phyloP scores from a whole-genome alignment of 2,888 invertebrate species.

The Trichopria drosophilae region DNA sequence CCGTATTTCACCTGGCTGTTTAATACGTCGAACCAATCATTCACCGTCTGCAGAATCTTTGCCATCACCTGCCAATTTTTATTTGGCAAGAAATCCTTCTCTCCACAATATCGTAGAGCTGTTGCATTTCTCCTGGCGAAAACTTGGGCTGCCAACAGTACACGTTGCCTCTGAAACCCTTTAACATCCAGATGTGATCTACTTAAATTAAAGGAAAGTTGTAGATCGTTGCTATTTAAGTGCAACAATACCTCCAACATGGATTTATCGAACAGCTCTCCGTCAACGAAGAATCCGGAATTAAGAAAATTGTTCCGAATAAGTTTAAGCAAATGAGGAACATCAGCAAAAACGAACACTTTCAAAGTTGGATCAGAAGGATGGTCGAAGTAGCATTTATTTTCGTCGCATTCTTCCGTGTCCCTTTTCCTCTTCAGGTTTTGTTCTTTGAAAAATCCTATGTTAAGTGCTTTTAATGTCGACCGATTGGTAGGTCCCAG shows the following conservation, averaged over 20 bases:
- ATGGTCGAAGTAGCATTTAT: neutral
- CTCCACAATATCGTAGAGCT: slow-evolving; percentile 38
- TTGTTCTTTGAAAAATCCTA: no score
- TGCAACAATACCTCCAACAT: neutral
- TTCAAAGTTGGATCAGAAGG: neutral
- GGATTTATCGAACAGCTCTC: no score
- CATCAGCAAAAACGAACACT: slow-evolving; percentile 6
- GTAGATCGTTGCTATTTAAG: neutral
- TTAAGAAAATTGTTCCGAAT: slow-evolving; percentile 4
- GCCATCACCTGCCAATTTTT: neutral
- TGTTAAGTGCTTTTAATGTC: slow-evolving; percentile 1
- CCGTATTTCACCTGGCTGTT: slow-evolving; percentile 17
- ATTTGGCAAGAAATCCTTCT: neutral
- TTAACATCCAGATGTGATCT: neutral
- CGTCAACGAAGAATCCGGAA: no score
- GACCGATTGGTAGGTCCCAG: slow-evolving; percentile 12
- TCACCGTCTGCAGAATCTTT: slow-evolving; percentile 1
- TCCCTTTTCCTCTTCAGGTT: no score
- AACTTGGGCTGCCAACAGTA: slow-evolving; percentile 7
- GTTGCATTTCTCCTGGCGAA: slow-evolving; percentile 14
- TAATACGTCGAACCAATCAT: slow-evolving; percentile 6
- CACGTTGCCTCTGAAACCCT: slow-evolving; percentile 2
- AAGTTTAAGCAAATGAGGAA: slow-evolving; percentile 9
- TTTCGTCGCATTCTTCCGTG: no score
- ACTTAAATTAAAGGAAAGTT: slow-evolving; percentile 1